Percentiles rank a stretch among this genome's conserved stretches.
Evolutionary conservation across 1,140 invertebrate species (phyloP).

Genomic region (Diuraphis noxia): DNA sequence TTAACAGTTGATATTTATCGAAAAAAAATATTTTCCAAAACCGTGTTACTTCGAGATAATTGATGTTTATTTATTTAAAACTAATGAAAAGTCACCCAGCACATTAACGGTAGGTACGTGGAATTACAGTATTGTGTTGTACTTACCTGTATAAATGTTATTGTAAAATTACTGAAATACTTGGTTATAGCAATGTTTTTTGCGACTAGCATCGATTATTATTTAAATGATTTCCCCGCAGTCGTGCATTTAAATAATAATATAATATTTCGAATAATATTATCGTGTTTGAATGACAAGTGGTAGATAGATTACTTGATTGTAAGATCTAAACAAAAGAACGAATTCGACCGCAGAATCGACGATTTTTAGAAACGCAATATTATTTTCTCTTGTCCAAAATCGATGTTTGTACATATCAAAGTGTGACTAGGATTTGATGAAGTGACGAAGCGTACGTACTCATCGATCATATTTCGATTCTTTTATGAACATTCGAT

Average conservation of each 20-base stretch:
- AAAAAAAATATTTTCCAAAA: no score
- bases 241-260: not conserved
- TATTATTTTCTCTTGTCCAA: not conserved
- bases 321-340: not conserved
- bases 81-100: no score
- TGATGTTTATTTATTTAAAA: no score
- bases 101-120: not conserved
- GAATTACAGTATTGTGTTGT: not conserved
- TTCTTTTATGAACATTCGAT: constrained; percentile 17
- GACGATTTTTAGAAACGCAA: not conserved
- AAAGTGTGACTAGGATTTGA: not conserved
- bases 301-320: not conserved
- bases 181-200: not conserved
- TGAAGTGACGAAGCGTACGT: constrained; percentile 27
- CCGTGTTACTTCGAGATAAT: no score
- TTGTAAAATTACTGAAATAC: not conserved
- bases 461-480: constrained; percentile 4
- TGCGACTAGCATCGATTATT: not conserved
- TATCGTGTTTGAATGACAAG: not conserved
- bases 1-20: not conserved
- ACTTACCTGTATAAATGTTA: no score
- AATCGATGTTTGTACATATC: not conserved
- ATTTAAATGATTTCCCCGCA: not conserved
- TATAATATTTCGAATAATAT: not conserved
- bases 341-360: not conserved